These are phyloP conservation scores for Brachionus calyciflorus DNA, from an alignment of 1,140 invertebrate genomes.

Conservation along the genomic window DNA sequence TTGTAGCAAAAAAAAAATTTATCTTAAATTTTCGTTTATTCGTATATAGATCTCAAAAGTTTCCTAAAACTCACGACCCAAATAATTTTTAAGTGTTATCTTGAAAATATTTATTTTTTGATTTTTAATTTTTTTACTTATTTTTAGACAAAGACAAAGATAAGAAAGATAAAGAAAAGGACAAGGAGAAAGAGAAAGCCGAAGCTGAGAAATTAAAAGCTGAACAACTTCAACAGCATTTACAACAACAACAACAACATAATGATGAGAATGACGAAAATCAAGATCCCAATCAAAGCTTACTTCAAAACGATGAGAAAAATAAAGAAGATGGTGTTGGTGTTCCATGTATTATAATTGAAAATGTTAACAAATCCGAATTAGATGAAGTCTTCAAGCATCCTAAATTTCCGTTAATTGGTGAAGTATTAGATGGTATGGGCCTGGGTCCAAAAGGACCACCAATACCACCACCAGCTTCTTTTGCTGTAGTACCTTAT, in stretches of 20 bases:
- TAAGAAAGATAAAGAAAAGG: conserved; percentile 14
- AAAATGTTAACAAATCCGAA: conserved; percentile 31
- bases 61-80: too few relatives aligned
- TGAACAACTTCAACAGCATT: conserved; percentile 17
- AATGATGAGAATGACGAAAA: not conserved
- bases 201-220: conserved; percentile 26
- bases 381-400: conserved; percentile 23
- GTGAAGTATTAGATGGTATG: conserved; percentile 59
- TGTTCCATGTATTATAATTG: conserved; percentile 40
- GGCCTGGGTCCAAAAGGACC: conserved; percentile 59
- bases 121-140: not conserved
- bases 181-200: conserved; percentile 12
- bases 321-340: conserved; percentile 10
- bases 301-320: not conserved
- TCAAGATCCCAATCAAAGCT: not conserved
- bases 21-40: too few relatives aligned
- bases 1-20: too few relatives aligned
- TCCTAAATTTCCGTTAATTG: conserved; percentile 21
- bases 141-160: conserved; percentile 29
- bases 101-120: too few relatives aligned
- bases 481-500: conserved; percentile 59
- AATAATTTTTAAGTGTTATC: too few relatives aligned
- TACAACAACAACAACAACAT: conserved; percentile 6
- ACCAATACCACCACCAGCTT: conserved; percentile 58
- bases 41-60: too few relatives aligned